Base-by-base conservation (phyloP, 2,797 vertebrate species). In the Psittacula derbiana region DNA sequence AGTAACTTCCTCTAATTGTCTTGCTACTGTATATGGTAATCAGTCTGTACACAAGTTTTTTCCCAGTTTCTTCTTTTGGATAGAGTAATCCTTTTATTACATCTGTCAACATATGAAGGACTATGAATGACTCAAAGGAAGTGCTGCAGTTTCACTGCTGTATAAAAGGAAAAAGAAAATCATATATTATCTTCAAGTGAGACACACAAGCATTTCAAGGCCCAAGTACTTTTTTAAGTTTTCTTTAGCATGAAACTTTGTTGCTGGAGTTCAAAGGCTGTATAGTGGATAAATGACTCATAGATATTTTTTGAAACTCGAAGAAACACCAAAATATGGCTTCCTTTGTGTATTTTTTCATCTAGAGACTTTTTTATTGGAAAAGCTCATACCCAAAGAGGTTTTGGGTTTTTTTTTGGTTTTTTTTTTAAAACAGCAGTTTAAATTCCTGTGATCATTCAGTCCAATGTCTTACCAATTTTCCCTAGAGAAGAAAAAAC, bases 401-500 rank as follows among this genome's bases (percentile, higher is more conserved):
- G 28, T 41, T 70, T 49, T 15, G 7, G 5, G 0, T 0, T 38
- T 47, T 38, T 62, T 46, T 41, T 23, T 4, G 1, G n/a, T n/a
- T n/a, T n/a, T 1, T 38, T 47, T 38, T 62, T 46, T 41, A 25
- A 43, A 30, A 16, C 7, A 57, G 7, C 15, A 52, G 8, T 20
- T 36, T 19, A 36, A 84, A 64, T 67, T 19, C 12, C 25, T 78
- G 3, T 8, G 44, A 23, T 71, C 14, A 3, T 41, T 81, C 19
- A 55, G 11, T 76, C n/a, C 19, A 18, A 2, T 24, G 28, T 64
- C 21, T 33, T 36, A 33, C 12, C 5, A n/a, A 3, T 81, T 91
- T 49, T 53, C 46, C 43, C 4, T 1, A 14, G 15, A 3, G 12
- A 33, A 57, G 1, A 0, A 15, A 18, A 15, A 3, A 1, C 2